These are phyloP conservation scores for Sebastes nivosus DNA, from an alignment of 2,797 vertebrate genomes.

Conservation along the genomic window DNA sequence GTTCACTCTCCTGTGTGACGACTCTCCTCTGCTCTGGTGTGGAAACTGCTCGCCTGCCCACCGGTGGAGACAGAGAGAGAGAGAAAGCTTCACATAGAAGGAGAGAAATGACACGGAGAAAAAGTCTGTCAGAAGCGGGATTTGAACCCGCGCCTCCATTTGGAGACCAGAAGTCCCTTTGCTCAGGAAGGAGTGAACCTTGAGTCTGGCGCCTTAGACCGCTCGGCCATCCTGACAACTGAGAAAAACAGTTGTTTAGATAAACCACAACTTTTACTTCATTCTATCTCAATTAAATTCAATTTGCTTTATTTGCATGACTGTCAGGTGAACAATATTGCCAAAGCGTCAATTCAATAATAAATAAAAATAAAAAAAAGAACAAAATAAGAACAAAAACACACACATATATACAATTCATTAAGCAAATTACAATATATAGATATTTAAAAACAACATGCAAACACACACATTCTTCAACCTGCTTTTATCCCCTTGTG, in stretches of 20 bases:
- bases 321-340: too few relatives aligned
- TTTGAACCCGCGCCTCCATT: slow-evolving; percentile 52
- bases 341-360: too few relatives aligned
- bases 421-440: too few relatives aligned
- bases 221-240: slow-evolving; percentile 39
- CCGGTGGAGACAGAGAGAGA: neutral
- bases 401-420: too few relatives aligned
- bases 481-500: too few relatives aligned
- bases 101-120: neutral
- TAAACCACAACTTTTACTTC: too few relatives aligned
- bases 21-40: slow-evolving; percentile 11
- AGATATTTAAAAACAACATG: too few relatives aligned
- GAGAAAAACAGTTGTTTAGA: too few relatives aligned
- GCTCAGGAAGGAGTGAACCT: slow-evolving; percentile 14
- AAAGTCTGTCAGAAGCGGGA: slow-evolving; percentile 40
- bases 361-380: too few relatives aligned
- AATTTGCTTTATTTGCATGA: too few relatives aligned
- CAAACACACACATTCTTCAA: too few relatives aligned
- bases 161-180: slow-evolving; percentile 22
- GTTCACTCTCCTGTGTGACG: neutral
- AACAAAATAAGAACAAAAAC: too few relatives aligned
- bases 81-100: neutral
- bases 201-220: slow-evolving; percentile 58
- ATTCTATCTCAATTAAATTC: neutral
- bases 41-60: slow-evolving; percentile 11